Base-by-base conservation (phyloP, 2,113 vertebrate species). In the Sardina pilchardus region DNA sequence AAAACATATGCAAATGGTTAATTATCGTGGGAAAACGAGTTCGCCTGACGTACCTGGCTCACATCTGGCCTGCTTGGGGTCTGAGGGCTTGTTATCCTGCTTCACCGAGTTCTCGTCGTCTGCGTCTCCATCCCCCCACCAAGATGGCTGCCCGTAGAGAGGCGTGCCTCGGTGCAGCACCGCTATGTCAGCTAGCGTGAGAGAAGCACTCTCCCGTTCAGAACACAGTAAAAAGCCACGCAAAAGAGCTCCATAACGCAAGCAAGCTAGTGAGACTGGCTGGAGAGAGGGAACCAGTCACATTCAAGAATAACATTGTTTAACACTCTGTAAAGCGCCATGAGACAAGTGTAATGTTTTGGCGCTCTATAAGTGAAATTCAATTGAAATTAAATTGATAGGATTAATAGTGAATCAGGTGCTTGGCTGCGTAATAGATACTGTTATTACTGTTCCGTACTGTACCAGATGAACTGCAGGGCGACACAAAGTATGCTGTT, bases 101-200 rank as follows among this genome's bases (percentile, higher is more conserved):
- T 94, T 97, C 88, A 91, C 93, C 83, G 93, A 92, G 88, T 94
- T 94, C 86, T 96, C 93, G 26, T 96, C 95, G 84, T 96, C 95
- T 21, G 95, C 89, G 1, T 97, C 97, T 87, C 94, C 97, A 17
- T 99, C 97, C 80, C 98, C 97, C 98, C 98, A 99, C 98, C 98
- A 99, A 7, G 98, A 96, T 42, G 98, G 98, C 89, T 99, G 98
- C 1, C 98, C 98, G 82, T 99, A 99, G 16, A 99, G 94, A 0
- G 98, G 98, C 0, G 98, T 99, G 21, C 97, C 97, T 87, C 97
- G 96, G 83, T 96, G 96, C 90, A 98, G 84, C 9, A 94, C 92
- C 83, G 96, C 95, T 89, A 94, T 63, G 89, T 99, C 98, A 42
- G 47, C 81, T 85, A 39, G 3, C 19, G 24, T 6, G 6, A 59